Base-by-base conservation (phyloP, 2,113 vertebrate species). In the Planiliza haematocheilus region DNA sequence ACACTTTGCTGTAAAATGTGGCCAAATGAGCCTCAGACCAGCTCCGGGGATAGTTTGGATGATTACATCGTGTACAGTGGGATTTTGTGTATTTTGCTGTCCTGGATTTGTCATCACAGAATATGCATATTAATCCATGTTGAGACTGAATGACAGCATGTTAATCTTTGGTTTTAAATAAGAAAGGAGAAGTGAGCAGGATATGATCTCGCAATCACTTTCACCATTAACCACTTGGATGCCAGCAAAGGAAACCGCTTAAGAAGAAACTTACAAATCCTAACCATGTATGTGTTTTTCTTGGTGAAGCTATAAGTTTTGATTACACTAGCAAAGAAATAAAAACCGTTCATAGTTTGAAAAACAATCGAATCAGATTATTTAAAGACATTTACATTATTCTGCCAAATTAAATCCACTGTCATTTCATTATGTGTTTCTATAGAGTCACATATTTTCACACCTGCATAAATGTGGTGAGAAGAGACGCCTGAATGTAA, bases 171-270 rank as follows among this genome's bases (percentile, higher is more conserved):
- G 43, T 62, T 79, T 36, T 8, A 49, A 70, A 66, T 62, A 24
- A 56, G 18, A 42, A 81, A 75, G 70, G 24, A 58, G 77, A 87
- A 74, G 77, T 13, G 11, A 65, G 21, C 49, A 71, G 85, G 74
- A 85, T 81, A 68, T 46, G 10, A 52, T 4, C 17, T 21, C 37
- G 60, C 10, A 52, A 14, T 38, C 1, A 61, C 67, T 75, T 60
- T 71, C 49, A 49, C 53, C 56, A 46, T 34, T 21, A 16, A 37
- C 57, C 60, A 10, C 46, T 43, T 30, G 24, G 1, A 14, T 16
- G 16, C n/a, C 13, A 39, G 16, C 6, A 41, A 13, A 41, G 16
- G 21, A 12, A 39, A 36, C 17, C 14, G 24, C 17, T 16, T 9
- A 24, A 17, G 24, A n/a, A n/a, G n/a, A n/a, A n/a, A 69, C 13